These are phyloP conservation scores for Montipora efflorescens DNA, from an alignment of 64 coral and sea anemone species.

Conservation along the genomic window DNA sequence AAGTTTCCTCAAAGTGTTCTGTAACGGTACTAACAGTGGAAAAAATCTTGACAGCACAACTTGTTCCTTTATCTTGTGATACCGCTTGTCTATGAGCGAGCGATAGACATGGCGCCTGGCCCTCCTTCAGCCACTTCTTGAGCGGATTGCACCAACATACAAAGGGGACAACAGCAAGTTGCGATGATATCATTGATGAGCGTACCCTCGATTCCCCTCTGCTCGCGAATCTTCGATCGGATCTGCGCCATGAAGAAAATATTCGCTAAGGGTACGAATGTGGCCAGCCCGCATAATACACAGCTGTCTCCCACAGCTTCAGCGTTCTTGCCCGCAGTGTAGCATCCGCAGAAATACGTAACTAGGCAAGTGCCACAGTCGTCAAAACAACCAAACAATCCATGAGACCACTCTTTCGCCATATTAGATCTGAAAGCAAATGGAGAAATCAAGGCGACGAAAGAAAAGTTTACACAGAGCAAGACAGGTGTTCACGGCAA, in stretches of 20 bases:
- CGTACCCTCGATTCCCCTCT: slow-evolving; percentile 75
- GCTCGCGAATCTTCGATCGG: slow-evolving; percentile 87
- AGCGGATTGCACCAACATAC: slow-evolving; percentile 78
- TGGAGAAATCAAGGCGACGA: not conserved
- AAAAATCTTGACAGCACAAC: not conserved
- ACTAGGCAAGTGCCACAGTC: slow-evolving; percentile 88
- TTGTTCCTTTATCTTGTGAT: not conserved
- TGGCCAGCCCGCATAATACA: slow-evolving; percentile 61
- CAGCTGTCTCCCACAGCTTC: slow-evolving; percentile 95
- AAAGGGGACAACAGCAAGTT: slow-evolving; percentile 70
- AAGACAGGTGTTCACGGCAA: too few species aligned
- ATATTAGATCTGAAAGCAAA: not conserved
- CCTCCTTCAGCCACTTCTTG: slow-evolving; percentile 79
- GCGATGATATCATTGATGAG: slow-evolving; percentile 63
- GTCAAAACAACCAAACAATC: slow-evolving; percentile 84
- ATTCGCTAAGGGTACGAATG: slow-evolving; percentile 67
- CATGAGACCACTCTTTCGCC: slow-evolving; percentile 80
- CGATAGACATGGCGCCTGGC: slow-evolving; percentile 76
- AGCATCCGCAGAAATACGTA: slow-evolving; percentile 68
- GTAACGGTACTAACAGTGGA: too few species aligned
- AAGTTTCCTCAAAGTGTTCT: too few species aligned
- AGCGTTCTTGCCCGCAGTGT: slow-evolving; percentile 89
- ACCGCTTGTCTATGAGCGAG: slow-evolving; percentile 57
- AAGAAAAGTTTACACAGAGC: not conserved
- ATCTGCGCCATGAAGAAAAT: slow-evolving; percentile 76